Conservation (phyloP, 2,888 invertebrate genomes). For the Eustalomyia histrio region DNA sequence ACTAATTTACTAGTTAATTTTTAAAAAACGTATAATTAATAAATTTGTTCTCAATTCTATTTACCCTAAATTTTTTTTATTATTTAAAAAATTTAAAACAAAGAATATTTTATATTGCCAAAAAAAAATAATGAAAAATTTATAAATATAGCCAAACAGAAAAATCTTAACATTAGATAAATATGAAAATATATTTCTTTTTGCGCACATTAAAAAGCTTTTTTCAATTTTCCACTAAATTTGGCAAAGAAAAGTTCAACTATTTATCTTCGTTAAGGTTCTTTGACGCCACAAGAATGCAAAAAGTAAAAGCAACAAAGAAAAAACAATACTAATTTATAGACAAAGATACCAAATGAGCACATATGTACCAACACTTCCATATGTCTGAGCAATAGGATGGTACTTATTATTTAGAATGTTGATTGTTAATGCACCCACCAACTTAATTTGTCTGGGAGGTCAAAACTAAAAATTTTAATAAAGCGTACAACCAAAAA, state of each 20-base stretch:
- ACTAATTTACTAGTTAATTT: conserved; percentile 21
- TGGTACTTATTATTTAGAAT: too few species aligned
- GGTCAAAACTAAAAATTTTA: too few species aligned
- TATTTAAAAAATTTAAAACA: not conserved
- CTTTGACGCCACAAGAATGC: conserved; percentile 64
- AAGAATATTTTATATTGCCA: conserved; percentile 39
- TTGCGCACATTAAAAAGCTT: conserved; percentile 71
- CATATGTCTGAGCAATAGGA: not conserved
- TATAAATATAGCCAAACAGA: too few species aligned
- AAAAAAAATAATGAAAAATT: conserved; percentile 30
- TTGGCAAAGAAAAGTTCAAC: conserved; percentile 72
- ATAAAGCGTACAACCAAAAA: too few species aligned
- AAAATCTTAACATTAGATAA: conserved; percentile 63
- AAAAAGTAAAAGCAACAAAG: conserved; percentile 37
- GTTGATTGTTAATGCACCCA: too few species aligned
- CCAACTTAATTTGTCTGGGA: too few species aligned
- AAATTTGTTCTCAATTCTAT: not conserved
- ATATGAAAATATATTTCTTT: conserved; percentile 61
- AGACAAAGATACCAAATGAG: conserved; percentile 37
- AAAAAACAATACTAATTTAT: conserved; percentile 30
- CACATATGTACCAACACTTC: not conserved
- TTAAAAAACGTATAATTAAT: not conserved
- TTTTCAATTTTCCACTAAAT: conserved; percentile 79
- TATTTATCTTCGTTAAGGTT: conserved; percentile 76
- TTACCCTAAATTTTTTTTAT: not conserved